Evolutionary conservation across 2,888 invertebrate genomes (phyloP), one percentile per base, ranked within the genome.

Genomic region (Trissonchulus latispiculum): DNA sequence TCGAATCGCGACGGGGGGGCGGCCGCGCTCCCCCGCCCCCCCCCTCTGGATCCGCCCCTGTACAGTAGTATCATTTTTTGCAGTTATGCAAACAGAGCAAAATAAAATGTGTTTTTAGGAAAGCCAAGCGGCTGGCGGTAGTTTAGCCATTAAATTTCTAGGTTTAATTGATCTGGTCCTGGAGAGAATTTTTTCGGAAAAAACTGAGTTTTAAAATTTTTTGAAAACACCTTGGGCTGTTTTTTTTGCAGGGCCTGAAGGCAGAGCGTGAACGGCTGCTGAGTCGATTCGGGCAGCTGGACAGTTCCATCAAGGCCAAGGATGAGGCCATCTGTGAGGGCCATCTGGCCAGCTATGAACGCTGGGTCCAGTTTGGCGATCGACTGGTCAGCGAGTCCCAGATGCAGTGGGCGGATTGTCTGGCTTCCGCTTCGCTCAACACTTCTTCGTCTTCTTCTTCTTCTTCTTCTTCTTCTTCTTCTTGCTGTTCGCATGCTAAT

Each of bases 291-390:
- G 32, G n/a, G n/a, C n/a, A n/a, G n/a, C n/a, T n/a, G n/a, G n/a
- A n/a, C n/a, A n/a, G n/a, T n/a, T n/a, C n/a, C n/a, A n/a, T n/a
- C n/a, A n/a, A n/a, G 29, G 29, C 31, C 28, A 28, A 64, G 28
- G 68, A 68, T 68, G 3, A 18, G 29, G 29, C 15, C 15, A 28
- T 15, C 35, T 68, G 68, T 29, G 33, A 33, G 15, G 33, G 68
- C 32, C 15, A 3, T 3, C 35, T 68, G 68, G 68, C 68, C 3
- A 29, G 28, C 3, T 33, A 68, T 33, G 32, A 68, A 68, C 68
- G 68, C 15, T 68, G 68, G 68, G 31, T 68, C 33, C 31, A 68
- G 35, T 68, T 68, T 33, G 68, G 68, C 32, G 68, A 68, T 33
- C 3, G 35, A 33, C 28, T 68, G 29, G n/a, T 18, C 3, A 36